Conservation (phyloP, 1,140 invertebrate genomes). For the Elymnias hypermnestra region DNA sequence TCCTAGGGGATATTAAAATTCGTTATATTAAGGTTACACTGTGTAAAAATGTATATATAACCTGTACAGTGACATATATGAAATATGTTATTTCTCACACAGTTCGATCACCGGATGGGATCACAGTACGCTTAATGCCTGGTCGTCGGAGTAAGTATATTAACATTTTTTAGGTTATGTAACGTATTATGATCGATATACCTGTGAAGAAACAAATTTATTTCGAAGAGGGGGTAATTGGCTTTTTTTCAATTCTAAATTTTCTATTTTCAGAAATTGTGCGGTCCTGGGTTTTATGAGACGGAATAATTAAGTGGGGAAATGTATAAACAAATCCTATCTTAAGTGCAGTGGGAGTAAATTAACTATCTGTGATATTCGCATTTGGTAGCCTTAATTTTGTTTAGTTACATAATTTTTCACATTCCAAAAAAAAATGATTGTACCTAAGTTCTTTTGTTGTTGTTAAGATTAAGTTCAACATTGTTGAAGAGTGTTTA, state of each 20-base stretch:
- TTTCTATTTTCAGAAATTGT: slow-evolving; percentile 71
- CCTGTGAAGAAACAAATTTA: no score
- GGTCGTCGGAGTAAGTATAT: slow-evolving; percentile 72
- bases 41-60: slow-evolving; percentile 3
- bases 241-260: slow-evolving; percentile 25
- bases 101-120: slow-evolving; percentile 70
- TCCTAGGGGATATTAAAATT: no score
- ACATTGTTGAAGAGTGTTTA: neutral
- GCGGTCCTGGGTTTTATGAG: slow-evolving; percentile 74
- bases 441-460: slow-evolving; percentile 15
- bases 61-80: slow-evolving; percentile 11
- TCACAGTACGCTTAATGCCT: slow-evolving; percentile 69
- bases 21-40: no score
- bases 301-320: slow-evolving; percentile 25
- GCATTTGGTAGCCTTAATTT: slow-evolving; percentile 65
- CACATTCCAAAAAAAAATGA: slow-evolving; percentile 57
- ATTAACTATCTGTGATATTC: slow-evolving; percentile 70
- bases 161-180: slow-evolving; percentile 30
- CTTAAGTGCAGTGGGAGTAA: slow-evolving; percentile 68
- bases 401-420: slow-evolving; percentile 45
- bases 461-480: neutral
- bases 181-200: neutral
- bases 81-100: slow-evolving; percentile 36
- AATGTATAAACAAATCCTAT: slow-evolving; percentile 39
- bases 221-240: neutral